Percentiles rank a stretch among this genome's conserved stretches.
phyloP scores from a whole-genome alignment of 2,113 vertebrate genomes.

The Cricetomys ansorgei region DNA sequence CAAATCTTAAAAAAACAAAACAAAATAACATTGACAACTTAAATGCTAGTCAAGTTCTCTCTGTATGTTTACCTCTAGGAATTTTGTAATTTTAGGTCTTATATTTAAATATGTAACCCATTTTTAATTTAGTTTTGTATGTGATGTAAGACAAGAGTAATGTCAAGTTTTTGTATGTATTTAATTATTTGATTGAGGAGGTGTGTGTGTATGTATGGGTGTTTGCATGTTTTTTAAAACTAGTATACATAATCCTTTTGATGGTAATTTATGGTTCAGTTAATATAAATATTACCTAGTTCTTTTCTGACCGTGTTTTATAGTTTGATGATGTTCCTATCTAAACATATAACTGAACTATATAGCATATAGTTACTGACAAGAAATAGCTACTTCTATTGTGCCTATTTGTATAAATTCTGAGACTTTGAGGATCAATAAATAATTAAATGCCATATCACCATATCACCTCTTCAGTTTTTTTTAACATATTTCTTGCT shows the following conservation, averaged over 20 bases:
- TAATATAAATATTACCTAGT: not conserved
- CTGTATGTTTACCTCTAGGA: not conserved
- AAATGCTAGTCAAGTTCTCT: not conserved
- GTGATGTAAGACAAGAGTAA: not conserved
- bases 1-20: not conserved
- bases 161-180: not conserved
- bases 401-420: too few species aligned
- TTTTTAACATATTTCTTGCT: not conserved
- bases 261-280: not conserved
- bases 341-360: too few species aligned
- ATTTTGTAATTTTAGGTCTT: not conserved
- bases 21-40: not conserved
- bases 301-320: not conserved
- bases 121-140: not conserved
- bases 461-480: not conserved
- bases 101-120: not conserved
- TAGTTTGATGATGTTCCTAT: not conserved
- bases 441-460: too few species aligned
- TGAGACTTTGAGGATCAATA: too few species aligned
- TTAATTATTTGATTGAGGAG: not conserved
- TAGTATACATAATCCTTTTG: not conserved
- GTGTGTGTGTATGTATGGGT: not conserved
- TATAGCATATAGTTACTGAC: not conserved
- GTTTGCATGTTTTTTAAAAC: not conserved
- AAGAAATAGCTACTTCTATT: not conserved